Base-by-base conservation (phyloP, 2,888 invertebrate species). In the Drosophila hamatofila region DNA sequence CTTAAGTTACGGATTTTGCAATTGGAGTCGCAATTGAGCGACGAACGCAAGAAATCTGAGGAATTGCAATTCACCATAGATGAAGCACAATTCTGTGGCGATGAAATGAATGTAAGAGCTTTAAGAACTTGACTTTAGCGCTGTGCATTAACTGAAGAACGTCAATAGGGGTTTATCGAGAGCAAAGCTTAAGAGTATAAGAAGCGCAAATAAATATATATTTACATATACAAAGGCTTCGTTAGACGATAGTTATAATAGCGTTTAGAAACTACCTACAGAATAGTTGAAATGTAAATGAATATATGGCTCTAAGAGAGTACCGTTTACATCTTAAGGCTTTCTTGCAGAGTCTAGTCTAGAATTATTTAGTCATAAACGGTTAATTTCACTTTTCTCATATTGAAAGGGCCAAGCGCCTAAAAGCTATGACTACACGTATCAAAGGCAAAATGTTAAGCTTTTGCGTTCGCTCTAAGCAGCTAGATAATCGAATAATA, bases 41-140 rank as follows among this genome's bases (percentile, higher is more conserved):
- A 97, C 83, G 97, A 97, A 89, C 92, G 94, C 81, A 95, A 96
- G 90, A 97, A 96, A 93, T 95, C 96, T 7, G 98, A 98, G 93
- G 98, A 98, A 92, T 94, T 98, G 72, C 96, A 97, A 93, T 98
- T 98, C 92, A 94, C 96, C 66, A 96, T 97, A 76, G 98, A 98
- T 93, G 98, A 99, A 92, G 97, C 97, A 82, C 96, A 96, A 51
- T 96, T 98, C 87, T 95, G 95, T 85, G 97, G 97, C 92, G 96
- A 96, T 90, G 98, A 98, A 92, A 94, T 97, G 80, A 96, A 97
- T 95, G 97, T 98, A 94, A 94, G 93, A 90, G 18, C 18, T 14
- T 35, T 46, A 14, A 0, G 8, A 27, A 8, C 16, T 6, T 18
- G 2, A 8, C 0, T 8, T 33, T 6, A n/a, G n/a, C 39, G 51